phyloP scores from a whole-genome alignment of 2,797 vertebrate species.

The Hephaestus fuliginosus region DNA sequence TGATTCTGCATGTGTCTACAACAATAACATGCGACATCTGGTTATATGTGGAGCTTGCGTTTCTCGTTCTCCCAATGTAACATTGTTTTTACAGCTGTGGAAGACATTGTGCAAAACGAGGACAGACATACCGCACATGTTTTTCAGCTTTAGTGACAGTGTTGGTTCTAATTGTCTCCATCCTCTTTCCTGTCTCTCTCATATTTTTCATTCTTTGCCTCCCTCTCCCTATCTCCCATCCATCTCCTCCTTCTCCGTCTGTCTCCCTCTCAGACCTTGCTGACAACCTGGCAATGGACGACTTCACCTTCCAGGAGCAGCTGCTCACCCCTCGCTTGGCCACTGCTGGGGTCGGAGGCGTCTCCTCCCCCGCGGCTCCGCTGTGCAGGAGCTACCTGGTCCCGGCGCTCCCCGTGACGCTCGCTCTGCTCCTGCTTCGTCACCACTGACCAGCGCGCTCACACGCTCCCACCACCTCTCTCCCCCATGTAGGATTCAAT shows the following conservation, averaged over 20 bases:
- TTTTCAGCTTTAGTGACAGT: constrained; percentile 70
- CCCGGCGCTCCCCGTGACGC: constrained; percentile 39
- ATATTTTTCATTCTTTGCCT: constrained; percentile 61
- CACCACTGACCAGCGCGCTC: constrained; percentile 75
- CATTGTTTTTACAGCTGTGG: constrained; percentile 79
- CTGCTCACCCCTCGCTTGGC: constrained; percentile 85
- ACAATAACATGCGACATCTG: constrained; percentile 77
- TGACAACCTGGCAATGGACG: constrained; percentile 87
- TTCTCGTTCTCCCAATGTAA: constrained; percentile 55
- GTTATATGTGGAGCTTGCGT: constrained; percentile 50
- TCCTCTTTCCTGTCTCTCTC: constrained; percentile 62
- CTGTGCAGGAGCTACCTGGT: constrained; percentile 48
- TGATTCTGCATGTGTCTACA: constrained; percentile 63
- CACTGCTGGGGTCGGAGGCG: constrained; percentile 70
- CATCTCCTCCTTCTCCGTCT: constrained; percentile 38
- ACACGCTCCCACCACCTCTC: constrained; percentile 9
- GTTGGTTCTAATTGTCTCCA: constrained; percentile 70
- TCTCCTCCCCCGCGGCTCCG: constrained; percentile 69
- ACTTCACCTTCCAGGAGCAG: constrained; percentile 88
- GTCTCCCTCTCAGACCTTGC: constrained; percentile 81
- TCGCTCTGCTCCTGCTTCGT: constrained; percentile 65
- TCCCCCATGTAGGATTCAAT: constrained; percentile 2
- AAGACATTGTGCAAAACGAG: constrained; percentile 61
- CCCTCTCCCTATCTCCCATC: constrained; percentile 27
- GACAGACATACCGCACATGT: constrained; percentile 70